phyloP scores from a whole-genome alignment of 2,113 vertebrate genomes.

The Sturnira hondurensis region DNA sequence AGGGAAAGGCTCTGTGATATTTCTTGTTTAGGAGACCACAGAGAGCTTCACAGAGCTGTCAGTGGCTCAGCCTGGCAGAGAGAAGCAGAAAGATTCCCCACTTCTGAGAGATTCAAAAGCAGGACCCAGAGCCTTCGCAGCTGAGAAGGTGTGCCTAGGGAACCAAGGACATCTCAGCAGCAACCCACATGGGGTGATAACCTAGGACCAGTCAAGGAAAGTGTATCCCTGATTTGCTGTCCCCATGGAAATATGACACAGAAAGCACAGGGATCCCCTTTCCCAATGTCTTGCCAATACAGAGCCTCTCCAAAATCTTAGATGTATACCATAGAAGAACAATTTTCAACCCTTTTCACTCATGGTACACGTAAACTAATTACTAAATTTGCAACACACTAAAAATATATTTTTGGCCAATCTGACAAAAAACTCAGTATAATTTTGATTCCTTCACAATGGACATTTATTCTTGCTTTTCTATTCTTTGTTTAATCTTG shows the following conservation, averaged over 20 bases:
- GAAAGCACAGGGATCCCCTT: neutral
- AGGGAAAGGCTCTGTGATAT: neutral
- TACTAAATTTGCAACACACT: neutral
- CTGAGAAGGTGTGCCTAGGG: neutral
- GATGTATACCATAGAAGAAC: neutral
- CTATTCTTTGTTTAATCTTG: neutral
- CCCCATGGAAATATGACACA: neutral
- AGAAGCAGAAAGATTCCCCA: neutral
- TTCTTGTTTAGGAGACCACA: neutral
- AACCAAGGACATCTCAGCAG: neutral
- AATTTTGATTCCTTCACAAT: neutral
- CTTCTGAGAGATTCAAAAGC: neutral
- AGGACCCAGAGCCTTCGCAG: neutral
- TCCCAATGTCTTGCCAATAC: neutral
- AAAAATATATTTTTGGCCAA: neutral
- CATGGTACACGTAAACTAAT: neutral
- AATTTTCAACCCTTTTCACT: neutral
- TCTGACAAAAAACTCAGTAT: neutral
- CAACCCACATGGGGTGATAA: neutral
- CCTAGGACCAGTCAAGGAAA: neutral
- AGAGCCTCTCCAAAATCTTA: neutral
- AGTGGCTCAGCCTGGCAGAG: neutral
- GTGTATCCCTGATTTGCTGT: neutral
- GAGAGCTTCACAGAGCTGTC: neutral
- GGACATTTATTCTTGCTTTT: neutral